phyloP scores from a whole-genome alignment of 2,113 vertebrate genomes.

The Donacobius atricapilla region DNA sequence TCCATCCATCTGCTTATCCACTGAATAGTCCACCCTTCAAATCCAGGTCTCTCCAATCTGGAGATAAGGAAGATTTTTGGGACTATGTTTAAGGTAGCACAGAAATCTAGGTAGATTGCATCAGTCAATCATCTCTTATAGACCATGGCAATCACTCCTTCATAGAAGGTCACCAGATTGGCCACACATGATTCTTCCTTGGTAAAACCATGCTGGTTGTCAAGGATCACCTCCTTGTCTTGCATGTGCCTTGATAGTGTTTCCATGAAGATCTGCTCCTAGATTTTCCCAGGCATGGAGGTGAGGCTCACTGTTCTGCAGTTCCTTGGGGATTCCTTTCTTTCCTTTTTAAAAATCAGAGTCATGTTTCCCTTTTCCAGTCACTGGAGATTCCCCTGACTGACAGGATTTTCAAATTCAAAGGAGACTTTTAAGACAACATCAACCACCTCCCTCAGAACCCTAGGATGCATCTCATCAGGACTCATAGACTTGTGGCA shows the following conservation, averaged over 20 bases:
- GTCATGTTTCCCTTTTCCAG: not conserved
- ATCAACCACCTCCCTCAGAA: not conserved
- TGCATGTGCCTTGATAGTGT: too few relatives aligned
- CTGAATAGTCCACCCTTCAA: not conserved
- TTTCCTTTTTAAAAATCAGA: not conserved
- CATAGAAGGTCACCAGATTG: not conserved
- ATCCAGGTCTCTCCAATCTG: not conserved
- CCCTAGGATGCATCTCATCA: not conserved
- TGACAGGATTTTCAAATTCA: not conserved
- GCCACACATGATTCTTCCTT: fast-evolving
- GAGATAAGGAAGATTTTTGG: not conserved
- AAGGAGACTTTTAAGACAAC: not conserved
- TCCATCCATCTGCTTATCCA: not conserved
- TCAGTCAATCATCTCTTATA: not conserved
- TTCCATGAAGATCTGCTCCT: not conserved
- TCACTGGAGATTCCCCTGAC: not conserved
- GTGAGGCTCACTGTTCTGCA: not conserved
- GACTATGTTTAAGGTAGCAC: not conserved
- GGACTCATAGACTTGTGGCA: not conserved
- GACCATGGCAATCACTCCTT: not conserved
- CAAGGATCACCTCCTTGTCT: not conserved
- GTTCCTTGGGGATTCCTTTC: not conserved
- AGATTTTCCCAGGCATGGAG: not conserved
- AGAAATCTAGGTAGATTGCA: not conserved
- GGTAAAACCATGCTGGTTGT: not conserved